Conservation (phyloP, 2,797 vertebrate genomes). For the Ptychadena robeensis region DNA sequence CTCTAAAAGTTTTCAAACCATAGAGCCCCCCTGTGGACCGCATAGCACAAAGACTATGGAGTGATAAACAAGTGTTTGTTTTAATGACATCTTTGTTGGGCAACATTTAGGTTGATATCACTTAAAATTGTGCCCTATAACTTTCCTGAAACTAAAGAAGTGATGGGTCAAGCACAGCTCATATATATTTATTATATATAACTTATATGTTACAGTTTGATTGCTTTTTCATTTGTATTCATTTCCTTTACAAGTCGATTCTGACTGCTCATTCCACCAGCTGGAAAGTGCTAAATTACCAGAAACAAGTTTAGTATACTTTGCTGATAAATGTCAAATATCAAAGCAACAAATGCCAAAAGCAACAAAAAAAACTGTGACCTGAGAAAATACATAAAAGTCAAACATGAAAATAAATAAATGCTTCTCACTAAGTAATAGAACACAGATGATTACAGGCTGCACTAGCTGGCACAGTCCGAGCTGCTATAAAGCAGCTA, state of each 20-base stretch:
- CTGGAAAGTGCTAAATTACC: background rate
- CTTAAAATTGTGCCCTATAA: too few species aligned
- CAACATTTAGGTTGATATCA: too few species aligned
- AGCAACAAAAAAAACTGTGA: background rate
- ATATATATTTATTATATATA: background rate
- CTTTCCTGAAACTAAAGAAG: too few species aligned
- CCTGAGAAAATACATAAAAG: background rate
- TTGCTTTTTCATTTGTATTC: background rate
- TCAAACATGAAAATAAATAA: slow-evolving; percentile 3
- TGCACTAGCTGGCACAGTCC: background rate
- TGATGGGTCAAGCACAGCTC: background rate
- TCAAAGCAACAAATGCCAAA: background rate
- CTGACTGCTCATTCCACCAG: background rate
- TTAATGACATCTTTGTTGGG: too few species aligned
- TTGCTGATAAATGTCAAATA: background rate
- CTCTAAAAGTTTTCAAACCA: too few species aligned
- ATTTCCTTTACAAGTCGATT: background rate
- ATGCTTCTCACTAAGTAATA: background rate
- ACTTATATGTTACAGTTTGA: background rate
- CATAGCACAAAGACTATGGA: too few species aligned
- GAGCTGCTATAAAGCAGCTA: slow-evolving; percentile 18
- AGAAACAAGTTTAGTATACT: background rate
- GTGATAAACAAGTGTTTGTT: too few species aligned
- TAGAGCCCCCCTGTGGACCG: too few species aligned
- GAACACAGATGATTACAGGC: background rate